Evolutionary conservation across 2,888 invertebrate species (phyloP), one percentile per base, ranked within the genome.

Genomic region (Kryphioiulus occultus): DNA sequence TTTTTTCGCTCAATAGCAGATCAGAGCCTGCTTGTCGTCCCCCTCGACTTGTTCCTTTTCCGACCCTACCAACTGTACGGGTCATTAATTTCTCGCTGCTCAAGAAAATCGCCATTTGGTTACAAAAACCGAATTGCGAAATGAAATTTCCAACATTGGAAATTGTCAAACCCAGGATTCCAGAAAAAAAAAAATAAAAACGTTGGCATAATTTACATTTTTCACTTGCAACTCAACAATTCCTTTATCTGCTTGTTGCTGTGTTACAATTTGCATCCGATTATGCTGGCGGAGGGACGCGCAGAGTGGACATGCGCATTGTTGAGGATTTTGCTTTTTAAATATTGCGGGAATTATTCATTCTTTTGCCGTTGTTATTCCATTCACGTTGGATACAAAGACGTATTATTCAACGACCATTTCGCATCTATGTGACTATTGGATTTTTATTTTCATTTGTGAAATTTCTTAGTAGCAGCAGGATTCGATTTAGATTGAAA

Each of bases 91-190:
- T n/a, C 68, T 68, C 26, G 22, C 26, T 26, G 68, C 68, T 68
- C 68, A 68, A 68, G 68, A 68, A 68, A 68, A 68, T 68, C 68
- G 68, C 68, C 68, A 68, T 68, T 68, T 68, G 68, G 68, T 68
- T 26, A 9, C 19, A 68, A 68, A 59, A 68, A 26, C 26, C 68
- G 22, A 68, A 68, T 68, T 68, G 68, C 26, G 19, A 68, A 68
- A 68, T 68, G n/a, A 68, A 26, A 68, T 68, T 68, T 68, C 26
- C 26, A 68, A 4, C 68, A 68, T 26, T 68, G 3, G 68, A 26
- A 68, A 68, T 68, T 68, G 68, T 68, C 68, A 22, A 5, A 10
- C 26, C 1, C 26, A 68, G 68, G 26, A 68, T 26, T 68, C 10
- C 9, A 22, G 5, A 7, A 19, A 68, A 68, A 53, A 53, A n/a